Evolutionary conservation across 2,113 vertebrate species (phyloP).

Genomic region (Craseonycteris thonglongyai): DNA sequence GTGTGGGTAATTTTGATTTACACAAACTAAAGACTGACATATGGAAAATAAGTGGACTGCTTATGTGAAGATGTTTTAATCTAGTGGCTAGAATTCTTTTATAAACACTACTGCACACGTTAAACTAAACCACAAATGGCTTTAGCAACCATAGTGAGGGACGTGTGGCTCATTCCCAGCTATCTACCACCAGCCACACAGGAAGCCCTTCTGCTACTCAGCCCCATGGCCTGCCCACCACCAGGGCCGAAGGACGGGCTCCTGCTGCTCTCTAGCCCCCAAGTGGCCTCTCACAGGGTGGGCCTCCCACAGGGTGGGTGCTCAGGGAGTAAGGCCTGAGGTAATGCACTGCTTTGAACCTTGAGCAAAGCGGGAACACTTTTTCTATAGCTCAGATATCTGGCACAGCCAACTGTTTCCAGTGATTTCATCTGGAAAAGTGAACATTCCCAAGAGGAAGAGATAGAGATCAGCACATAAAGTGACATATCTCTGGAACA

Average conservation of each 20-base stretch:
- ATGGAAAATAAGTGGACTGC: neutral
- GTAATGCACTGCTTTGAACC: neutral
- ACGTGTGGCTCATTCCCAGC: rapidly evolving
- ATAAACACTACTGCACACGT: neutral
- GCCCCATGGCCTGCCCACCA: neutral
- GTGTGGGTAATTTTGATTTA: neutral
- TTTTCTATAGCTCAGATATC: neutral
- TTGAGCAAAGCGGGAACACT: neutral
- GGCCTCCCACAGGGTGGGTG: rapidly evolving
- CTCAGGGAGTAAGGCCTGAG: neutral
- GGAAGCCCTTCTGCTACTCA: neutral
- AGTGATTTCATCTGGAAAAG: conserved; percentile 49
- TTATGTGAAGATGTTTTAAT: neutral
- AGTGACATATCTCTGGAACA: conserved; percentile 5
- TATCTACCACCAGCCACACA: neutral
- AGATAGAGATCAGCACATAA: conserved; percentile 28
- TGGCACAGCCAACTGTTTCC: conserved; percentile 15
- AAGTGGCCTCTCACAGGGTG: no score
- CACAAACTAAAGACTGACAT: neutral
- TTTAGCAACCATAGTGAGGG: neutral
- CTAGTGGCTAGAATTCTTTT: neutral
- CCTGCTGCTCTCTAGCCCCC: neutral
- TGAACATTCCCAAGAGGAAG: conserved; percentile 48
- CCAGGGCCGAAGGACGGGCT: neutral
- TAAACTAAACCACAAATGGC: neutral